Conservation (phyloP, 2,888 invertebrate species). For the Spisula solida region DNA sequence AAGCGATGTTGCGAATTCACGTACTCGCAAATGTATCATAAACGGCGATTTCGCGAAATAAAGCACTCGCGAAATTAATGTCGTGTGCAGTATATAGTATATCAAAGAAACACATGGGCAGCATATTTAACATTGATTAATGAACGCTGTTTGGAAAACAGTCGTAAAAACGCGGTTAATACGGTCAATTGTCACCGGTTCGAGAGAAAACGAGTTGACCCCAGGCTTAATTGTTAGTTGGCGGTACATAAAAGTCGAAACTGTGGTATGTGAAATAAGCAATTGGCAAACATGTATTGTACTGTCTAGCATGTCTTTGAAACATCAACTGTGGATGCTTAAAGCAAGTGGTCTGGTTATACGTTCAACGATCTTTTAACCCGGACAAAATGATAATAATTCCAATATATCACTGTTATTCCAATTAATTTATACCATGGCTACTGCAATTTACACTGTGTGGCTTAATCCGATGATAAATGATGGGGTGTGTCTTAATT, state of each 20-base stretch:
- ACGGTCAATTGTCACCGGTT: conserved; percentile 4
- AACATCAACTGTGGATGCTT: not conserved
- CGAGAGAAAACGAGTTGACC: not conserved
- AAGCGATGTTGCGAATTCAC: not conserved
- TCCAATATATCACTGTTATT: too few species aligned
- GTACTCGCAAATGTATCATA: not conserved
- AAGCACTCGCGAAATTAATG: not conserved
- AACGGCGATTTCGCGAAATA: not conserved
- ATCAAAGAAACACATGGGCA: not conserved
- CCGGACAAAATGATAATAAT: too few species aligned
- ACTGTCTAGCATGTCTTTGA: not conserved
- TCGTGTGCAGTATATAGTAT: not conserved
- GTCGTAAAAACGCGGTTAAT: not conserved
- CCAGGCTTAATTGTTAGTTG: not conserved
- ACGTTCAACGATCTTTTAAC: too few species aligned
- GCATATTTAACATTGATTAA: not conserved
- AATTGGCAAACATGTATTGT: not conserved
- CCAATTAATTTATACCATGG: too few species aligned
- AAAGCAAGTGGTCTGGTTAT: too few species aligned
- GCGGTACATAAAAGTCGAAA: not conserved
- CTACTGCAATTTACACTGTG: too few species aligned
- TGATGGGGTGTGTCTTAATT: too few species aligned
- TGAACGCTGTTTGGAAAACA: not conserved
- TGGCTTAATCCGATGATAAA: too few species aligned
- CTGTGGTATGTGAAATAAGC: not conserved